Evolutionary conservation across 1,140 invertebrate species (phyloP), one percentile per base, ranked within the genome.

Genomic region (Plectus sambesii): DNA sequence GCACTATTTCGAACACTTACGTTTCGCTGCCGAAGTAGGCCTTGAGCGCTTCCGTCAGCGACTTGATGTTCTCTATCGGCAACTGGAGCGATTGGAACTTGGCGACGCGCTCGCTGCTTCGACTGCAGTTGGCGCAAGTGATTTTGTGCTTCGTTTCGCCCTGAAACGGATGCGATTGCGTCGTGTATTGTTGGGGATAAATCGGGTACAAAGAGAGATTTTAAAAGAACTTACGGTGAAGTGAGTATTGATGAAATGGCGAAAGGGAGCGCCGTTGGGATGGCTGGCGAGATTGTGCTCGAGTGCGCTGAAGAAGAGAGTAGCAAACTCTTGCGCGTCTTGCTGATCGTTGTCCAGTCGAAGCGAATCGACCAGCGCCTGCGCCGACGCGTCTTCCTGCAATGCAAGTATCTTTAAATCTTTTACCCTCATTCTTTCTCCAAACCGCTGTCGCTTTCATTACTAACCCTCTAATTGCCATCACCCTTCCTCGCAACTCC

Each of bases 281-380:
- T 66, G 63, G 1, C 25, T 24, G 12, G 33, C 12, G 4, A 68
- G 43, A 47, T 53, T 50, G 12, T 57, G 42, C 5, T 66, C 59
- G n/a, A 66, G 46, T 2, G 56, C 52, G 22, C 54, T 51, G 49
- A 66, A 68, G 36, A 66, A 63, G 5, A 61, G 47, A 19, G 55
- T 44, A 2, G 56, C 60, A 41, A 66, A 66, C 30, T 68, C 63
- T 22, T 66, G 59, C 5, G 67, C 66, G 47, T 65, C 65, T n/a
- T 68, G 64, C 41, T 65, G 64, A 29, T 63, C 48, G 39, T 66
- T 54, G 22, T 56, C 49, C n/a, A 68, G 36, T 1, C 51, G 46
- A 3, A 64, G 40, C 2, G 64, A 30, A 17, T 61, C 36, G 3
- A 38, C 57, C 6, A 64, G 46, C 27, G 65, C 54, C 5, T 41